phyloP scores from a whole-genome alignment of 2,797 vertebrate species.

The Decapterus maruadsi region DNA sequence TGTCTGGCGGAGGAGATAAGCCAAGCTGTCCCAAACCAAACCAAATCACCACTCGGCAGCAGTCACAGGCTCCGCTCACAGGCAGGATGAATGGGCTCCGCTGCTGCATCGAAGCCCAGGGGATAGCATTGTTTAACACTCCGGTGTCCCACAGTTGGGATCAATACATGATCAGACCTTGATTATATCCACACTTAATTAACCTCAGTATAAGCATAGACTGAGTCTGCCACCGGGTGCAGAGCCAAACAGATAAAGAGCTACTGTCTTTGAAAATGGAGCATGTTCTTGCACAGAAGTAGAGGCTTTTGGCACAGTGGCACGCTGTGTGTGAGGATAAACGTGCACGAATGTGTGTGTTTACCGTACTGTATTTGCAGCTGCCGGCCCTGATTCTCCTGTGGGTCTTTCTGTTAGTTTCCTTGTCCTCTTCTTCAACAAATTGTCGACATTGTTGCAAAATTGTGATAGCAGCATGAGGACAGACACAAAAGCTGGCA shows the following conservation, averaged over 20 bases:
- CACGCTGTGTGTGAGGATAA: conserved; percentile 15
- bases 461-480: conserved; percentile 37
- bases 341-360: not conserved
- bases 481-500: conserved; percentile 16
- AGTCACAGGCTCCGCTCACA: conserved; percentile 61
- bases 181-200: conserved; percentile 85
- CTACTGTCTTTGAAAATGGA: conserved; percentile 57
- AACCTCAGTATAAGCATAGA: conserved; percentile 73
- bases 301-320: conserved; percentile 45
- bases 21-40: conserved; percentile 69
- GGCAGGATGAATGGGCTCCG: conserved; percentile 75
- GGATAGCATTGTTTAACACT: conserved; percentile 81
- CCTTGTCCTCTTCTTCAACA: not conserved
- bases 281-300: conserved; percentile 57
- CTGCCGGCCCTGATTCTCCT: conserved; percentile 9
- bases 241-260: conserved; percentile 56
- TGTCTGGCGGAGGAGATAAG: conserved; percentile 85
- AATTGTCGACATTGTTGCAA: not conserved
- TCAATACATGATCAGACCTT: conserved; percentile 79
- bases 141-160: conserved; percentile 70
- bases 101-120: conserved; percentile 60
- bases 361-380: conserved; percentile 6
- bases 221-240: conserved; percentile 38
- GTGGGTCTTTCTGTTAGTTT: conserved; percentile 8
- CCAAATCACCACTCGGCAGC: conserved; percentile 77